Conservation (phyloP, 2,888 invertebrate species). For the Clostera curtula region DNA sequence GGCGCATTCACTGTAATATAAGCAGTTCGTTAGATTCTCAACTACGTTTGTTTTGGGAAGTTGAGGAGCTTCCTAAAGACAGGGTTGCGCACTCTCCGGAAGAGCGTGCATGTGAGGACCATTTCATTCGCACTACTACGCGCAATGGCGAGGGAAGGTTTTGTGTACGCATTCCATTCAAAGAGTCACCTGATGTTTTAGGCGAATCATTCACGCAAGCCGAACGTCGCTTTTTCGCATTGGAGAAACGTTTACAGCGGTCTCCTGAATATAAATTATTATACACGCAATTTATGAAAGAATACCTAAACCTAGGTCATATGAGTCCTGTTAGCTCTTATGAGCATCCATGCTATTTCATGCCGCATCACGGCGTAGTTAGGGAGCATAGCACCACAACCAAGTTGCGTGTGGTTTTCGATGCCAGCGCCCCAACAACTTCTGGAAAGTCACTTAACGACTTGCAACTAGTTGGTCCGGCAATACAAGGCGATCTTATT, state of each 20-base stretch:
- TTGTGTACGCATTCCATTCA: background rate
- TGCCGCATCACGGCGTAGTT: slow-evolving; percentile 4
- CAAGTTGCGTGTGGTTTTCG: slow-evolving; percentile 1
- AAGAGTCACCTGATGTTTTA: background rate
- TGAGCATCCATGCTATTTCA: background rate
- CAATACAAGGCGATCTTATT: background rate
- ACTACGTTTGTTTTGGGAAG: background rate
- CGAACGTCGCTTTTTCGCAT: background rate
- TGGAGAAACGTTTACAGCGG: background rate
- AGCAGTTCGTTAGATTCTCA: background rate
- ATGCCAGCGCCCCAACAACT: background rate
- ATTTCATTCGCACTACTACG: background rate
- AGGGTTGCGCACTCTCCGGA: background rate
- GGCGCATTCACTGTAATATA: no score
- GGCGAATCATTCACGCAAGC: background rate
- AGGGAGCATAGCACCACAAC: slow-evolving; percentile 2
- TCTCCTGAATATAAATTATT: background rate
- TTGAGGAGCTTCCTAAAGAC: background rate
- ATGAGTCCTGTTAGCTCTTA: background rate
- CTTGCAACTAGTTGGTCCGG: background rate
- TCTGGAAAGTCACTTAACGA: background rate
- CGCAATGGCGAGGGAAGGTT: background rate
- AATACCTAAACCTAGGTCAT: background rate
- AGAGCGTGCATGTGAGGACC: slow-evolving; percentile 1
- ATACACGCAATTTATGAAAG: background rate